These are phyloP conservation scores for Agapornis canus DNA, from an alignment of 2,797 vertebrate genomes.

Conservation along the genomic window DNA sequence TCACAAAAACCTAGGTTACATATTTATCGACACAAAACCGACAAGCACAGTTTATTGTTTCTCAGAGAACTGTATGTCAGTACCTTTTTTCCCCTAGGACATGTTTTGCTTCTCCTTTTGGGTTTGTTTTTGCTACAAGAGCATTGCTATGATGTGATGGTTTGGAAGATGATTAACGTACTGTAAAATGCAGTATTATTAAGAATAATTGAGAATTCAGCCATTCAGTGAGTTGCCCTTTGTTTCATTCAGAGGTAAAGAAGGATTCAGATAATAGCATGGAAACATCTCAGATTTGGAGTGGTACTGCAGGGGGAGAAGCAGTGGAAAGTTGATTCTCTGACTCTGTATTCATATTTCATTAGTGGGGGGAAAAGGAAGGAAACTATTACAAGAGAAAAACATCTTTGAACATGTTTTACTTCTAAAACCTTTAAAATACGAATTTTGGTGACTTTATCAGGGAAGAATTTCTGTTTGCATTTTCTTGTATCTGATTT, in stretches of 20 bases:
- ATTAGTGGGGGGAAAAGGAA: rapidly evolving
- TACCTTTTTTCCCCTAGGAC: neutral
- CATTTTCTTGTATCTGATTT: neutral
- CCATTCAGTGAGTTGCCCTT: neutral
- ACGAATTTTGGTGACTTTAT: neutral
- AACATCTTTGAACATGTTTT: neutral
- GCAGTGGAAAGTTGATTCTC: neutral
- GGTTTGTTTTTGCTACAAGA: neutral
- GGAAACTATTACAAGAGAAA: neutral
- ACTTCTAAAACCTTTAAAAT: neutral
- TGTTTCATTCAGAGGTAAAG: neutral
- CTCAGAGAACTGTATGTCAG: neutral
- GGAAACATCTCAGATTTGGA: neutral
- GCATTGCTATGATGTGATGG: neutral
- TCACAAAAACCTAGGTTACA: neutral
- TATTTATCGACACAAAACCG: neutral
- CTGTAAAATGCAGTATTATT: neutral
- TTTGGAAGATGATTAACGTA: rapidly evolving
- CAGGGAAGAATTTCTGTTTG: neutral
- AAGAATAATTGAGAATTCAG: neutral
- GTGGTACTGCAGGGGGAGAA: neutral
- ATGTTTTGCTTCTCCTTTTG: neutral
- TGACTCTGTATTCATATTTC: neutral
- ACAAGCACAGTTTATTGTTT: neutral
- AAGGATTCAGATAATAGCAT: neutral